Base-by-base conservation (phyloP, 1,140 invertebrate genomes). In the Penaeus vannamei region DNA sequence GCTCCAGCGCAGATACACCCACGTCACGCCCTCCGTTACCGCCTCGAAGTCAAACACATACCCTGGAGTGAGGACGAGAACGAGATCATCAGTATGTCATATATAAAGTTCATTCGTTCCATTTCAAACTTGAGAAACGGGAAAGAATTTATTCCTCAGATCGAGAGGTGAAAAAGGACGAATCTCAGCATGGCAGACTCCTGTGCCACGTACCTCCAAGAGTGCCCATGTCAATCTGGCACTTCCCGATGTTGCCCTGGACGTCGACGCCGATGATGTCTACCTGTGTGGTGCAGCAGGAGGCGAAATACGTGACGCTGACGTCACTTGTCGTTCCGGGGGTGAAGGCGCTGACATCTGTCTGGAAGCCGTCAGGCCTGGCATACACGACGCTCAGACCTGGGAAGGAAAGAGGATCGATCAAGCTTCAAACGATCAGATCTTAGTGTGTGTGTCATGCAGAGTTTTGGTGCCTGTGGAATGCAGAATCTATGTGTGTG, bases 241-340 rank as follows among this genome's bases (percentile, higher is more conserved):
- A 85, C 12, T 42, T 85, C 36, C 84, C 84, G 20, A 85, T 62
- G 61, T 85, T 85, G 2, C 84, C 84, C 14, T 61, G 53, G 1
- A 53, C 20, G 61, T 85, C 84, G 23, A 85, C 84, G 17, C 36
- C 84, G 32, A 76, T 85, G 60, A 85, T 64, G 26, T 85, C 76
- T 26, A 61, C 53, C 60, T 85, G 66, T 32, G 84, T 53, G 19
- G 66, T 53, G 84, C 84, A 85, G n/a, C 84, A 85, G 8, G 84
- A 61, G 53, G 84, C 53, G 23, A 23, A 42, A 61, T 85, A 62
- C 26, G 72, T 29, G n/a, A 76, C 72, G 19, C 42, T 20, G 19
- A 76, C 72, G 3, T 20, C 7, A 12, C 22, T 5, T 14, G 26
- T 76, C 20, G 72, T 32, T 32, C 72, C 72, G 19, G 72, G 72